These are phyloP conservation scores for Cryptotermes secundus DNA, from an alignment of 1,140 invertebrate genomes.

Conservation along the genomic window DNA sequence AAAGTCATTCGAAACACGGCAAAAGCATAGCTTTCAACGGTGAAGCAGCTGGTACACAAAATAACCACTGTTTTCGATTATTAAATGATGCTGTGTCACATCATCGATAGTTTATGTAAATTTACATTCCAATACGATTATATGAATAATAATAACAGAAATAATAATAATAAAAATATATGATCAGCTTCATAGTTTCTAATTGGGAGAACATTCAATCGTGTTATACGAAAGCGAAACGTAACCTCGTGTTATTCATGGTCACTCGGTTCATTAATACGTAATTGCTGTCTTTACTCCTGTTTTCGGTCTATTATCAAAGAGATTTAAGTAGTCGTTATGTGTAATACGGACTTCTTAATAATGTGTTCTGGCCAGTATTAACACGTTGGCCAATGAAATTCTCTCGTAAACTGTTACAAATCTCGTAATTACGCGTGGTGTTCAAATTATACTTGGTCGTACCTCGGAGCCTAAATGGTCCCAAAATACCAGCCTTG, in stretches of 20 bases:
- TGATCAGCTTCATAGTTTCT: neutral
- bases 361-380: neutral
- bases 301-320: neutral
- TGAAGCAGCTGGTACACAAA: no score
- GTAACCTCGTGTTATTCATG: neutral
- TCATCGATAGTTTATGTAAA: no score
- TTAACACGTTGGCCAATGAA: neutral
- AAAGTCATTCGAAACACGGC: no score
- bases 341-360: neutral
- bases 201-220: neutral
- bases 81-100: no score
- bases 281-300: neutral
- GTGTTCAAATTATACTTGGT: neutral
- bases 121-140: no score
- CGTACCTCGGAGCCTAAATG: neutral
- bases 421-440: neutral
- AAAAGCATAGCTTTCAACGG: no score
- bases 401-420: neutral
- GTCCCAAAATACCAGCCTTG: no score
- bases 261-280: neutral
- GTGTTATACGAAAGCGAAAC: neutral
- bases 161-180: no score
- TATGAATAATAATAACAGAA: no score
- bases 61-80: no score
- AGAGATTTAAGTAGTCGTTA: neutral